Conservation (phyloP, 2,113 vertebrate species). For the Toxotes jaculatrix region DNA sequence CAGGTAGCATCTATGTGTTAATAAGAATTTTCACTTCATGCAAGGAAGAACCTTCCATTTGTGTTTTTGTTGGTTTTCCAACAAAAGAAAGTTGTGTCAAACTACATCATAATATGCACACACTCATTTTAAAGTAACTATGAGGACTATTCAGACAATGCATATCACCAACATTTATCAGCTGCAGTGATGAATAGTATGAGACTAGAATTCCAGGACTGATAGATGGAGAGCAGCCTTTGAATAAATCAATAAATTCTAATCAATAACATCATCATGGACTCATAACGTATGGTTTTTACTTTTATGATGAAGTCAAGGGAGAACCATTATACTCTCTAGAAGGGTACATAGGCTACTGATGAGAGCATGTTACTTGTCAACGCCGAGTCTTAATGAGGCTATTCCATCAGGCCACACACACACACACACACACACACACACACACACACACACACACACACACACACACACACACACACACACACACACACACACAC, state of each 20-base stretch:
- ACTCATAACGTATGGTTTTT: neutral
- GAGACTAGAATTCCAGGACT: neutral
- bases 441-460: neutral
- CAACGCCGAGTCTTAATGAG: slow-evolving; percentile 45
- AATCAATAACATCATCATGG: neutral
- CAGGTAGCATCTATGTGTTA: neutral
- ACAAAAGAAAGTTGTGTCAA: too few relatives aligned
- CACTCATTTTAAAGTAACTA: neutral
- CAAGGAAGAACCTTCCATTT: too few relatives aligned
- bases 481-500: slow-evolving; percentile 22
- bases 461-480: slow-evolving; percentile 9
- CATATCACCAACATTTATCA: neutral
- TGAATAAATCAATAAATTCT: neutral
- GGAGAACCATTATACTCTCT: neutral
- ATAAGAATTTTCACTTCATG: too few relatives aligned
- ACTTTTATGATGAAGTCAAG: neutral
- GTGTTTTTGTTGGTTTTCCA: too few relatives aligned
- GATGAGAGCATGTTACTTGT: slow-evolving; percentile 24
- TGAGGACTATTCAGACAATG: neutral
- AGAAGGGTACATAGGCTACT: neutral
- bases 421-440: neutral
- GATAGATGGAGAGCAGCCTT: neutral
- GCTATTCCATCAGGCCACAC: slow-evolving; percentile 10
- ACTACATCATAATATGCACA: too few relatives aligned
- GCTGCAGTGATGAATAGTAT: neutral